These are phyloP conservation scores for Coleophora deauratella DNA, from an alignment of 2,888 invertebrate species.

Conservation along the genomic window DNA sequence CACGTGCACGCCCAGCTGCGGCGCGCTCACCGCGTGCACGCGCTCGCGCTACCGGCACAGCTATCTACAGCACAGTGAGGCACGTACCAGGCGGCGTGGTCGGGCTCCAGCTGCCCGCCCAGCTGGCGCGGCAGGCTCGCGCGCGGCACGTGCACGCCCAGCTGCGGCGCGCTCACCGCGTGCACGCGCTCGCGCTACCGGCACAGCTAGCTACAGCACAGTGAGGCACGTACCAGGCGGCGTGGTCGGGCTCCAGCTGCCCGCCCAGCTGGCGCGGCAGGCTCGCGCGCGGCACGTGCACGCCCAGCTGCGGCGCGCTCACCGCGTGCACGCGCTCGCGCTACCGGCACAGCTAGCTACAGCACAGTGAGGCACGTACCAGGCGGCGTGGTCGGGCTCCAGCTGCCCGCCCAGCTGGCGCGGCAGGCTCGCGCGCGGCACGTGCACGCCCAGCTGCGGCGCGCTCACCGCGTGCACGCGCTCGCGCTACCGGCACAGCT, in stretches of 20 bases:
- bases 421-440: slow-evolving; percentile 92
- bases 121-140: slow-evolving; percentile 91
- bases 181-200: slow-evolving; percentile 95
- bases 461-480: slow-evolving; percentile 87
- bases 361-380: slow-evolving; percentile 66
- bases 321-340: slow-evolving; percentile 79
- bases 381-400: slow-evolving; percentile 91
- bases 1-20: too few species aligned
- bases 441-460: slow-evolving; percentile 91
- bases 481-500: too few species aligned
- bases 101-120: slow-evolving; percentile 89
- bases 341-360: too few species aligned
- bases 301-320: slow-evolving; percentile 89
- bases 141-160: too few species aligned
- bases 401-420: slow-evolving; percentile 90
- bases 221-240: slow-evolving; percentile 88
- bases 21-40: too few species aligned
- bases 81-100: slow-evolving; percentile 92
- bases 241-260: slow-evolving; percentile 89
- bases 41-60: too few species aligned
- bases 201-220: too few species aligned
- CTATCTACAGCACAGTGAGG: too few species aligned
- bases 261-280: slow-evolving; percentile 94
- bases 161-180: too few species aligned
- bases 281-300: slow-evolving; percentile 92